Percentiles rank a stretch among this genome's conserved stretches.
Conservation (phyloP, 2,888 invertebrate genomes). For the Acronicta psi region DNA sequence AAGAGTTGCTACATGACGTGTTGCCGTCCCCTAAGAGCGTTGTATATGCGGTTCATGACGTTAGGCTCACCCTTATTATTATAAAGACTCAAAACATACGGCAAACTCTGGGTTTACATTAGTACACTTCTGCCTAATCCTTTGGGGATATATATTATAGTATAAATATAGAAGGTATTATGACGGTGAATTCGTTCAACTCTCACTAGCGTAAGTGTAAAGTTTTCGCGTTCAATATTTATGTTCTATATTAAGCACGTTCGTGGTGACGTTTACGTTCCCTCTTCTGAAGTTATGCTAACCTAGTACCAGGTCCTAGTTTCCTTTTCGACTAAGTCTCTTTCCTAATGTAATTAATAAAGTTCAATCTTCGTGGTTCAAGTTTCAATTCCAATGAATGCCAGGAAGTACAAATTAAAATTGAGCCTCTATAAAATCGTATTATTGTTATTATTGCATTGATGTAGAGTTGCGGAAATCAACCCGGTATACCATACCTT, state of each 20-base stretch:
- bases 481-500: too few relatives aligned
- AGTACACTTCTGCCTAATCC: too few relatives aligned
- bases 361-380: constrained; percentile 40
- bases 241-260: constrained; percentile 26
- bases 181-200: background rate
- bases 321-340: constrained; percentile 39
- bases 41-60: too few relatives aligned
- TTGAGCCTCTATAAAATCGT: constrained; percentile 27
- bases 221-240: constrained; percentile 7
- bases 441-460: constrained; percentile 18
- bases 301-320: constrained; percentile 30
- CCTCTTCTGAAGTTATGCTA: constrained; percentile 20
- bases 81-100: too few relatives aligned
- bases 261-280: constrained; percentile 25
- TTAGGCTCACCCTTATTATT: too few relatives aligned
- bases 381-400: constrained; percentile 45
- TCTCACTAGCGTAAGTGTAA: background rate
- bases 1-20: too few relatives aligned
- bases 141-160: too few relatives aligned
- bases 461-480: too few relatives aligned
- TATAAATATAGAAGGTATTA: background rate
- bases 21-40: too few relatives aligned
- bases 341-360: constrained; percentile 45
- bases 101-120: too few relatives aligned
- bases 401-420: constrained; percentile 41